Evolutionary conservation across 2,888 invertebrate genomes (phyloP), one percentile per base, ranked within the genome.

Genomic region (Trypoxylon attenuatum): DNA sequence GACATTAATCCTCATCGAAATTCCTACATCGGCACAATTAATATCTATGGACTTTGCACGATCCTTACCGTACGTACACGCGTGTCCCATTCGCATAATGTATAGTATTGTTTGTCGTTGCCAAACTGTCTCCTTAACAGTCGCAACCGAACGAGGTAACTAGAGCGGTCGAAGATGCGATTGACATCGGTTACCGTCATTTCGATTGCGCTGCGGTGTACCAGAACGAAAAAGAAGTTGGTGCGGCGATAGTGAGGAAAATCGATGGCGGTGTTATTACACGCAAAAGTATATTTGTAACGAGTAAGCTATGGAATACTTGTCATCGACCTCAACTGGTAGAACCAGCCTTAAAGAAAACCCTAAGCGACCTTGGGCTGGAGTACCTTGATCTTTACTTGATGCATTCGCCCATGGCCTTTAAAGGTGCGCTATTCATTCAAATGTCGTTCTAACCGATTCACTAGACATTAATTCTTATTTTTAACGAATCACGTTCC

Each of bases 261-360:
- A 89, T 94, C 10, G 81, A 86, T 0, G 91, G 92, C 59, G 93
- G 93, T 0, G 89, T 90, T 1, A 89, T 93, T 0, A 92, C 90
- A 77, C 88, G 94, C 19, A 91, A 92, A 73, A 93, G 94, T 18
- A 85, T 94, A 0, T 94, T 91, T 85, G 89, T 94, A 62, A 91
- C 91, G 3, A 91, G 91, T 68, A 94, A 94, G 84, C 80, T 92
- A 0, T 92, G 92, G 92, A 91, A 96, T 88, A 96, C 95, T 0
- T 94, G 91, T 87, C 97, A 97, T 86, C 90, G 91, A 13, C 91
- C 91, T 0, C 94, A 95, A 69, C 87, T 93, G 70, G 97, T 96
- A 5, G 90, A 91, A 42, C 88, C 90, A 0, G 92, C 92, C 0
- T 87, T 95, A 25, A 89, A 90, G 77, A 88, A 89, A 52, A 60